phyloP scores from a whole-genome alignment of 2,797 vertebrate genomes.

The Brachyalestes nurse region DNA sequence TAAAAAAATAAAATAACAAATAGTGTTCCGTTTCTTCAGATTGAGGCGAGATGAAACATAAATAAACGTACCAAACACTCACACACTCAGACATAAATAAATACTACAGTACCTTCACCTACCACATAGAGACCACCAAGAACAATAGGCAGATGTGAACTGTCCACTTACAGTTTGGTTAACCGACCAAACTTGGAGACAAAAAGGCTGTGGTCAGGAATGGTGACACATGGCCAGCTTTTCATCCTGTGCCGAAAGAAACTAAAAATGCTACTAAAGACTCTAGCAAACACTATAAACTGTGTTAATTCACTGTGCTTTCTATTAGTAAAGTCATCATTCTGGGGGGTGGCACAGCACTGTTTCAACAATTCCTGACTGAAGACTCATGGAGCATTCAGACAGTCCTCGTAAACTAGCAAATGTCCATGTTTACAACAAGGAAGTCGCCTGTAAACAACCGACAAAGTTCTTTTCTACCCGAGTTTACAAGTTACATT shows the following conservation, averaged over 20 bases:
- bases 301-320: neutral
- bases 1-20: neutral
- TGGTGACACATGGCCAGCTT: neutral
- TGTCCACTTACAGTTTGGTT: neutral
- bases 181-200: neutral
- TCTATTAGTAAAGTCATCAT: too few relatives aligned
- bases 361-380: too few relatives aligned
- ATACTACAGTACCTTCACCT: slow-evolving; percentile 11
- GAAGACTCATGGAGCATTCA: neutral
- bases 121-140: neutral
- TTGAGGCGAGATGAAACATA: slow-evolving; percentile 18
- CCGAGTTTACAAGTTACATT: too few relatives aligned
- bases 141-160: neutral
- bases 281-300: too few relatives aligned
- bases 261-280: neutral
- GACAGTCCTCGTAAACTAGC: neutral
- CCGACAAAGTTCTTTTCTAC: neutral
- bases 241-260: neutral
- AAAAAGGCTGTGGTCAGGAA: neutral
- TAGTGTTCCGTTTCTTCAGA: slow-evolving; percentile 36
- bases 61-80: slow-evolving; percentile 36
- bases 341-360: too few relatives aligned
- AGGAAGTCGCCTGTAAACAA: neutral
- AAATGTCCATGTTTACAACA: neutral
- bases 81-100: slow-evolving; percentile 30